These are phyloP conservation scores for Glandiceps talaboti DNA, from an alignment of 53 echinoderm and acorn worm species.

Conservation along the genomic window DNA sequence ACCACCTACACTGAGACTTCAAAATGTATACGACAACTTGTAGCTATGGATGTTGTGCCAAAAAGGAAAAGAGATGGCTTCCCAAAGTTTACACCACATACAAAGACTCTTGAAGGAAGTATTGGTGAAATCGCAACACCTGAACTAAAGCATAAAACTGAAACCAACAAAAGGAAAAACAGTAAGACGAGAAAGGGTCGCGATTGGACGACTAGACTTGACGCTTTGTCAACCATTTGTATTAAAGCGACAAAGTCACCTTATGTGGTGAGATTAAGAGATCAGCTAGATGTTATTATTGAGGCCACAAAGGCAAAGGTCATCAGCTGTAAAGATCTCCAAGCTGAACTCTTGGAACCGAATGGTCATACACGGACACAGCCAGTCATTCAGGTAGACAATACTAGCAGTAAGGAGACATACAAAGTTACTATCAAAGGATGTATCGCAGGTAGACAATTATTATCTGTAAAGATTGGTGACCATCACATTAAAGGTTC, in stretches of 20 bases:
- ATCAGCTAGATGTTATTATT: background rate
- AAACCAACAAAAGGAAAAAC: too few species aligned
- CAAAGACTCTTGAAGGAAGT: background rate
- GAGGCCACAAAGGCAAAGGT: background rate
- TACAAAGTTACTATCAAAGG: background rate
- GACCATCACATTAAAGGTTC: background rate
- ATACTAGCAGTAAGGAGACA: background rate
- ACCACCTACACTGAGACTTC: background rate
- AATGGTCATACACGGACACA: background rate
- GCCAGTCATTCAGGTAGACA: background rate
- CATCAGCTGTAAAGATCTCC: background rate
- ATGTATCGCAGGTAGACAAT: background rate
- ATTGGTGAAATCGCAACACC: background rate
- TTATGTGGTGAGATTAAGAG: background rate
- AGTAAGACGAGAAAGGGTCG: background rate
- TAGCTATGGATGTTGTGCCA: background rate
- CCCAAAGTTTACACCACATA: background rate
- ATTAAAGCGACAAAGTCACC: background rate
- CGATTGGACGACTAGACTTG: background rate
- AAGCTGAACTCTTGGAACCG: background rate
- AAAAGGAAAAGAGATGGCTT: background rate
- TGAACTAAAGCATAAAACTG: background rate
- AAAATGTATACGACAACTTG: background rate
- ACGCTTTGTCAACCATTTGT: background rate
- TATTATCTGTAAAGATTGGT: background rate